Percentiles rank a stretch among this genome's conserved stretches.
Conservation (phyloP, 2,888 invertebrate species). For the Spatulosminthurus flaviceps region DNA sequence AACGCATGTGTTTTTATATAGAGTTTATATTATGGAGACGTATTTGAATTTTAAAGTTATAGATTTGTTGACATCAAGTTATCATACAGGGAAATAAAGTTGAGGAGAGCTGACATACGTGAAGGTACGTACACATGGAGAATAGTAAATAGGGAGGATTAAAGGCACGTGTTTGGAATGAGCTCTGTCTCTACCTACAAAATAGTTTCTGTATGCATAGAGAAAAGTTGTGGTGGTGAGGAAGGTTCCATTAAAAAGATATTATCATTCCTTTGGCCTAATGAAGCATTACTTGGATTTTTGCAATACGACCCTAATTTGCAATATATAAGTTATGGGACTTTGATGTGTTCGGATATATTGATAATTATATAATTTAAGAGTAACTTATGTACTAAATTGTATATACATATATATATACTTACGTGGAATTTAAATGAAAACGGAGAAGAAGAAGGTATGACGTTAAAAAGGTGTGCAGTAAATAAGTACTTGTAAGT, state of each 20-base stretch:
- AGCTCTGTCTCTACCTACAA: not conserved
- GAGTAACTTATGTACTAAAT: no score
- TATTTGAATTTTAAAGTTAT: no score
- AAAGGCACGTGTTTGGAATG: slow-evolving; percentile 18
- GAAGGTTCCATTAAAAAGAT: slow-evolving; percentile 8
- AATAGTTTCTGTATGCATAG: no score
- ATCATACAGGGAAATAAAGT: no score
- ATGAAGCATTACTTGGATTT: slow-evolving; percentile 5
- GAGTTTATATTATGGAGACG: no score
- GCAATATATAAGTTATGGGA: not conserved
- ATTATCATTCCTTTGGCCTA: slow-evolving; percentile 9
- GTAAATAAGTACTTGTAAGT: slow-evolving; percentile 13
- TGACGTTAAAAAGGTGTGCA: not conserved
- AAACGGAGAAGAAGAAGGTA: not conserved
- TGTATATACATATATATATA: not conserved
- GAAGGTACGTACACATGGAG: not conserved
- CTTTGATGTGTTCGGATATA: no score
- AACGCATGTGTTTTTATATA: no score
- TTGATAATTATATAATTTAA: no score
- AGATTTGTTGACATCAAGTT: no score
- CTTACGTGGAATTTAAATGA: not conserved
- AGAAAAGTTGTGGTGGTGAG: no score
- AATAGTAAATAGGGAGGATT: not conserved
- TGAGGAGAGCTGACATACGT: not conserved
- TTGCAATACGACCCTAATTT: slow-evolving; percentile 11